Evolutionary conservation across 2,113 vertebrate species (phyloP).

Genomic region (Mixornis gularis): DNA sequence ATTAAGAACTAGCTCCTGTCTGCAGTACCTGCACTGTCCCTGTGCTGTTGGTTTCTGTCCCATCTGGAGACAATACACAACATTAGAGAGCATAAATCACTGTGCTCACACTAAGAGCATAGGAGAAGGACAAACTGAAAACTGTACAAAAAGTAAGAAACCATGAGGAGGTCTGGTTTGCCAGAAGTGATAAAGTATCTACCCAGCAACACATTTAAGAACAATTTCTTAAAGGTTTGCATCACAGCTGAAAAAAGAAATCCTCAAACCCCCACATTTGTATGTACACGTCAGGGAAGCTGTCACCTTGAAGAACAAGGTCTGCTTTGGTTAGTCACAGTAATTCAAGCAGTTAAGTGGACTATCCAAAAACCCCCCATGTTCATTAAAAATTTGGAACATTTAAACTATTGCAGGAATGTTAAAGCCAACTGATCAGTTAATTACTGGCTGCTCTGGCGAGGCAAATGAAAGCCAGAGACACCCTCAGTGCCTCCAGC

Average conservation of each 20-base stretch:
- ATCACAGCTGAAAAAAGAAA: background rate
- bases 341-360: background rate
- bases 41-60: background rate
- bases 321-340: background rate
- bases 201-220: background rate
- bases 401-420: background rate
- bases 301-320: background rate
- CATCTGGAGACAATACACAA: background rate
- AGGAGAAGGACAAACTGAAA: background rate
- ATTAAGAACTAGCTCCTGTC: background rate
- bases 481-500: background rate
- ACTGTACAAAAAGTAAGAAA: background rate
- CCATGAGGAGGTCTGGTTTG: background rate
- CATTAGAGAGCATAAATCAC: background rate
- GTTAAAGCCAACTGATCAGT: constrained; percentile 2
- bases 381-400: background rate
- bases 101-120: background rate
- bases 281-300: background rate
- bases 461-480: background rate
- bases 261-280: background rate
- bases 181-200: background rate
- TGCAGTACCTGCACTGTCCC: background rate
- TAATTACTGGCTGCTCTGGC: background rate
- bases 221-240: background rate
- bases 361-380: background rate